Percentiles rank a stretch among this genome's conserved stretches.
These are phyloP conservation scores for Urocynchramus pylzowi DNA, from an alignment of 2,113 vertebrate genomes.

Conservation along the genomic window DNA sequence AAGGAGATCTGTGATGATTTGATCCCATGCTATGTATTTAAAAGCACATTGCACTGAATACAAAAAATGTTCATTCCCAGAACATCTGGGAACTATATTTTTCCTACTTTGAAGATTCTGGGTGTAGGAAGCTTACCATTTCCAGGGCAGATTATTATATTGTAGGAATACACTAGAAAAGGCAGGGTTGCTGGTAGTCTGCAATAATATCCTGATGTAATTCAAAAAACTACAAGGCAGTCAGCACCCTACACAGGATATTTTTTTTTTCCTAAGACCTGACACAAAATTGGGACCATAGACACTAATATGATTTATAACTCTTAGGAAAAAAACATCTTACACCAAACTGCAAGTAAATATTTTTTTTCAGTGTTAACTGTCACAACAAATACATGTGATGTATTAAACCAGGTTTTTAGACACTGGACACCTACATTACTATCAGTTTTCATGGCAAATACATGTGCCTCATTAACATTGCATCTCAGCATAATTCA, in stretches of 20 bases:
- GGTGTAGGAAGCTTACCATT: neutral
- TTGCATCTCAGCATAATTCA: neutral
- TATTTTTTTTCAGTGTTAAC: neutral
- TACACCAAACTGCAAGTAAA: neutral
- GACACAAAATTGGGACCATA: neutral
- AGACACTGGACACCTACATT: neutral
- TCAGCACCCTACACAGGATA: neutral
- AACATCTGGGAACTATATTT: neutral
- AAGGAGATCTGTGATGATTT: slow-evolving; percentile 50
- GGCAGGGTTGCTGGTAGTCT: neutral
- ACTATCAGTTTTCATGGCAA: neutral
- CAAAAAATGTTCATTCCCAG: neutral
- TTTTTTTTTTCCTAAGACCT: neutral
- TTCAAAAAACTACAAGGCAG: neutral
- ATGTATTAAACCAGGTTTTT: neutral
- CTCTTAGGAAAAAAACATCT: neutral
- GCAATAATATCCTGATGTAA: neutral
- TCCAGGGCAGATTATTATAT: neutral
- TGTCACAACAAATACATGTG: neutral
- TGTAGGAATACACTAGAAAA: neutral
- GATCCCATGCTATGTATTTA: slow-evolving; percentile 24
- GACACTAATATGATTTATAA: neutral
- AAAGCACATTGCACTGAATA: slow-evolving; percentile 4
- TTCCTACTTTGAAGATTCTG: neutral
- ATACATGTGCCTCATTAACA: neutral